Evolutionary conservation across 2,888 invertebrate genomes (phyloP), one percentile per base, ranked within the genome.

Genomic region (Perizoma affinitatum): DNA sequence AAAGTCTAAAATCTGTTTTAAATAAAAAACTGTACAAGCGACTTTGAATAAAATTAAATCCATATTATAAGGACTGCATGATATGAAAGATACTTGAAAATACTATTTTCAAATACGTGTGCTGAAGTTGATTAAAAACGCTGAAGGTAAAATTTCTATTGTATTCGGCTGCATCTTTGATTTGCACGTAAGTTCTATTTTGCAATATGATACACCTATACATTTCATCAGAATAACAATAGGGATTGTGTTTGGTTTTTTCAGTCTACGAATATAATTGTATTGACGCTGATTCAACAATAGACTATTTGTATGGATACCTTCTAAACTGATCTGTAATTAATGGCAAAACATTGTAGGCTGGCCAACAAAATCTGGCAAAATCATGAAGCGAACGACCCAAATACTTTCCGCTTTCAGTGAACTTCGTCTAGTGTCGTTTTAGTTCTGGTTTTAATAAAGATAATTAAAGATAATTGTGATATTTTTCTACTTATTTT

Each of bases 241-340:
- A 49, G 58, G 52, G 49, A 63, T 63, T 63, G 61, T 60, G 50
- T 58, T 53, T 53, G 43, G 48, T 55, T 58, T 58, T 62, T 62
- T 54, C 50, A n/a, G n/a, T 56, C 51, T 55, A 40, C 36, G 46
- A 55, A 46, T 50, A 52, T 47, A 43, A 38, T 52, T 40, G 41
- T 46, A 54, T 55, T 51, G 51, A 50, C 8, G 48, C 34, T 51
- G 60, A 60, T 45, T 59, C 50, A 54, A 54, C 51, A 50, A 51
- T 54, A 54, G 50, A 9, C 53, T 48, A 58, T 58, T 52, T 47
- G 35, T 8, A 33, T 49, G 9, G 22, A 42, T 45, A 40, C 45
- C 56, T 40, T 45, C 56, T 41, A 36, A 10, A 51, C 50, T 42
- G 6, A 49, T 8, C 11, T 41, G 33, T 10, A 22, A 5, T 33